phyloP scores from a whole-genome alignment of 2,113 vertebrate species.

The Dicaeum eximium region DNA sequence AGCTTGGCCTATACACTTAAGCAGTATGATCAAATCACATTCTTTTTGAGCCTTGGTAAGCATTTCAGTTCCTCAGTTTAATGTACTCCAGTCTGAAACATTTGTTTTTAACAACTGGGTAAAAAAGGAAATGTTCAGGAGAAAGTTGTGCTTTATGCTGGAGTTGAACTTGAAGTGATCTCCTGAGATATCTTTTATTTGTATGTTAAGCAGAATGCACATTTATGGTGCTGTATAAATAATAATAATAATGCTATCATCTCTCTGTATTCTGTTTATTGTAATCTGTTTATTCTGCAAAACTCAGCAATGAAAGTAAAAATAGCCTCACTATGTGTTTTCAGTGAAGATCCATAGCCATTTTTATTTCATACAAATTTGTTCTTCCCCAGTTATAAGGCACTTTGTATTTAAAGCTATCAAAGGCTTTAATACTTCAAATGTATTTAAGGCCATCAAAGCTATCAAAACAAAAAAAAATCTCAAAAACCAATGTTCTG shows the following conservation, averaged over 20 bases:
- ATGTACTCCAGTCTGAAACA: neutral
- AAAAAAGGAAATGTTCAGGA: neutral
- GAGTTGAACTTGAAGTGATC: conserved; percentile 40
- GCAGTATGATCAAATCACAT: neutral
- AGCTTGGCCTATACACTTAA: neutral
- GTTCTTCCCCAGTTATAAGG: neutral
- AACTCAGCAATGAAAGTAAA: conserved; percentile 44
- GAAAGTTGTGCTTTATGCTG: conserved; percentile 9
- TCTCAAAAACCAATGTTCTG: neutral
- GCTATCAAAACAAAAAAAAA: neutral
- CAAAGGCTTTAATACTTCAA: neutral
- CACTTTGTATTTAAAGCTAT: neutral
- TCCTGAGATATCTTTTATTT: conserved; percentile 55
- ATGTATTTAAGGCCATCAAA: neutral
- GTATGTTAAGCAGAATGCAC: conserved; percentile 57
- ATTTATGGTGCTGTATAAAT: conserved; percentile 48
- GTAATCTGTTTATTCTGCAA: conserved; percentile 60
- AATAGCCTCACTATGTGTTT: neutral
- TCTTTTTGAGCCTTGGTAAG: neutral
- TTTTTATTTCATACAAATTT: conserved; percentile 24
- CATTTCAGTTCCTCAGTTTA: neutral
- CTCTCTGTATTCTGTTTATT: conserved; percentile 42
- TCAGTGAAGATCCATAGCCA: neutral
- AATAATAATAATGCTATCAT: conserved; percentile 49
- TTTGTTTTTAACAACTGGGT: neutral